phyloP scores from a whole-genome alignment of 2,113 vertebrate species.

The Pipa parva region DNA sequence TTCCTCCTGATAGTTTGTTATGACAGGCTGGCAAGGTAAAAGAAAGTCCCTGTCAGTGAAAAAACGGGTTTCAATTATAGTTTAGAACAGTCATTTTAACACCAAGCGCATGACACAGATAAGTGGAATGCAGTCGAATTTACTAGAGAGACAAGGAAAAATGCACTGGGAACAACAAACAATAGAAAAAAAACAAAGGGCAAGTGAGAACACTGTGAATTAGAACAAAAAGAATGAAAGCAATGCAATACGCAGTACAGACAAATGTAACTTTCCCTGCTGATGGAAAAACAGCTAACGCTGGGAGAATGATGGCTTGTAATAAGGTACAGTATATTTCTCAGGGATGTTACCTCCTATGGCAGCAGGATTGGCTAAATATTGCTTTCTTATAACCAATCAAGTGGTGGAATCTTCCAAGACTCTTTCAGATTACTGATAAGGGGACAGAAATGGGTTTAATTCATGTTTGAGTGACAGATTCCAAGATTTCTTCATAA shows the following conservation, averaged over 20 bases:
- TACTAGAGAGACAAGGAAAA: conserved; percentile 12
- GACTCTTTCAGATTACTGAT: too few species aligned
- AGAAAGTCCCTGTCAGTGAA: not conserved
- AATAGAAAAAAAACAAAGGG: not conserved
- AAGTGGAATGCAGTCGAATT: conserved; percentile 21
- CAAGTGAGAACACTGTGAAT: conserved; percentile 8
- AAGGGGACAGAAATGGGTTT: too few species aligned
- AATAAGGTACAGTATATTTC: too few species aligned
- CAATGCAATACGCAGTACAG: too few species aligned
- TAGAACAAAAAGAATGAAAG: conserved; percentile 10
- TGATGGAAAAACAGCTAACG: too few species aligned
- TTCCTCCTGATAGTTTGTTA: conserved; percentile 8
- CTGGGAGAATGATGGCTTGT: too few species aligned
- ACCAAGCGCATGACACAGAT: conserved; percentile 3
- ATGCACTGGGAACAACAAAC: conserved; percentile 22
- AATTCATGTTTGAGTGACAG: too few species aligned
- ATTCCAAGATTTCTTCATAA: too few species aligned
- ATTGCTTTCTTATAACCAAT: too few species aligned
- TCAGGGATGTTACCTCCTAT: too few species aligned
- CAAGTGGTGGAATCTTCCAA: too few species aligned
- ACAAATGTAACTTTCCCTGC: not conserved
- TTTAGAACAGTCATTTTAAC: not conserved
- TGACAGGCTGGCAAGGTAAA: conserved; percentile 15
- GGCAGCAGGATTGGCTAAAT: too few species aligned
- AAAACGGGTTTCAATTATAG: not conserved